Base-by-base conservation (phyloP, 2,797 vertebrate species). In the Remorina albescens region DNA sequence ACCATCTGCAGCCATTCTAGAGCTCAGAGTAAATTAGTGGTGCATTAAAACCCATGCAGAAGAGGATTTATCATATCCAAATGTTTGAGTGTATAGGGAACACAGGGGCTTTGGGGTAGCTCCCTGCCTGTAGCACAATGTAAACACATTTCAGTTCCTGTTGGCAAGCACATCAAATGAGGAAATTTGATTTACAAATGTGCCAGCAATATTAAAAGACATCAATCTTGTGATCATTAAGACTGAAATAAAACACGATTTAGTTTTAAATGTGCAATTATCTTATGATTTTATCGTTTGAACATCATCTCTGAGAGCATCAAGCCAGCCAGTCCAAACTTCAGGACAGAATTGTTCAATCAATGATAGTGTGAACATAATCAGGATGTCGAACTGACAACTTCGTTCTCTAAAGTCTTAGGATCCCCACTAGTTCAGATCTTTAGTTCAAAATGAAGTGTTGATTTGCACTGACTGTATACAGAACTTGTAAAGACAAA, bases 21-120 rank as follows among this genome's bases (percentile, higher is more conserved):
- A 71, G 71, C 55, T 75, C 26, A 61, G 64, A 73, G 77, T 82
- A 69, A 87, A 80, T 85, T 46, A 84, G 71, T 73, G 72, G 37
- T 25, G 34, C 80, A 67, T 79, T 78, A 62, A 84, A 89, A 56
- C 21, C 10, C 21, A 59, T 36, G 18, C 23, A 66, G 41, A 42
- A 39, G 32, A 67, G 68, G 51, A 83, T 82, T 89, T 82, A 89
- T 77, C 74, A 70, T 64, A 54, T 62, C 73, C 73, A 80, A 82
- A 81, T 85, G 76, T 80, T 80, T 63, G 47, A 44, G 39, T 2
- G 58, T 28, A 71, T 58, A 36, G 23, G 23, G 44, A 76, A 71
- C 76, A 78, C 78, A 8, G 50, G 64, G 57, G 30, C 42, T 74
- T 75, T 25, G 55, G 39, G 39, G 80, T 60, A 36, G 50, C 5